A percentile compares a stretch with the other conserved stretches of the same genome.
Conservation (phyloP, 2,113 vertebrate genomes). For the Apaloderma vittatum region DNA sequence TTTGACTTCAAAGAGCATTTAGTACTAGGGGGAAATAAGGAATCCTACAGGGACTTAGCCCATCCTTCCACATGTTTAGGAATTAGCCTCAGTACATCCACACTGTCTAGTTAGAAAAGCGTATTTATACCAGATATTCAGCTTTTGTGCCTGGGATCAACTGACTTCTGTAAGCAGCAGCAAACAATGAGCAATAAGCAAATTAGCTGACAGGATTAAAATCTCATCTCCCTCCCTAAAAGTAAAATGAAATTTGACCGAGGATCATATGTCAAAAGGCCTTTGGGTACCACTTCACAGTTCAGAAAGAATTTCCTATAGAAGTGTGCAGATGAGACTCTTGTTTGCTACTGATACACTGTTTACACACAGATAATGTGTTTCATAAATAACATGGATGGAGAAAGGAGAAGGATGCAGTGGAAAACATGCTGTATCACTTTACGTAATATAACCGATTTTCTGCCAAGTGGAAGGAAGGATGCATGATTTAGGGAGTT, state of each 20-base stretch:
- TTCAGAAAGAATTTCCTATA: neutral
- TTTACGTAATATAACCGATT: neutral
- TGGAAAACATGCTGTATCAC: neutral
- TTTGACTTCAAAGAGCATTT: neutral
- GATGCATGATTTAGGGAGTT: constrained; percentile 5
- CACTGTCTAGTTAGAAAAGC: neutral
- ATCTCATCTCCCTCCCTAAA: neutral
- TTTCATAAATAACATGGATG: neutral
- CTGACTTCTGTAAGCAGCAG: neutral
- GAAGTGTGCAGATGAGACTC: neutral
- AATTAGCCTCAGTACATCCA: neutral
- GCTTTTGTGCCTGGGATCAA: neutral
- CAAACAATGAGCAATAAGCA: neutral
- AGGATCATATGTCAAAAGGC: neutral
- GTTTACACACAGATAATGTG: neutral
- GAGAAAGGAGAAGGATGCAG: neutral
- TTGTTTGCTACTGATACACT: neutral
- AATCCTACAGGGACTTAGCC: neutral
- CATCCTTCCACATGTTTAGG: neutral
- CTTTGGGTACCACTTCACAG: neutral
- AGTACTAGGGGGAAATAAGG: neutral
- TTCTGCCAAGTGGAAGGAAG: neutral
- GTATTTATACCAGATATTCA: neutral
- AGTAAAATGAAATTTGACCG: neutral
- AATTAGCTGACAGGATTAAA: neutral